Conservation (phyloP, 2,113 vertebrate genomes). For the Trichomycterus rosablanca region DNA sequence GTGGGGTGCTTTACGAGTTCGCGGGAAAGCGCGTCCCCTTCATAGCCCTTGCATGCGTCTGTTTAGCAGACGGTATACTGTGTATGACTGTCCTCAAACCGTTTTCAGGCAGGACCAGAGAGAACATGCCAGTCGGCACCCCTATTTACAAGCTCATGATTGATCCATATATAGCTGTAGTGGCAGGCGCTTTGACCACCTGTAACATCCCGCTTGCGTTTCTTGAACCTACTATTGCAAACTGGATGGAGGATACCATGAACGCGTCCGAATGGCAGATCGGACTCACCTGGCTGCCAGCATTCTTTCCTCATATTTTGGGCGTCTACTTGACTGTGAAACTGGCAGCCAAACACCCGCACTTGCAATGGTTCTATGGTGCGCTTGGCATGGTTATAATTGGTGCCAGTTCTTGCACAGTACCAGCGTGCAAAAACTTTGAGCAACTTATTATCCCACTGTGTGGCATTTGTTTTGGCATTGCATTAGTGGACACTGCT, state of each 20-base stretch:
- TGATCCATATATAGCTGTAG: constrained; percentile 92
- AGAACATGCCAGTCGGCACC: constrained; percentile 89
- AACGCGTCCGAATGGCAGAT: constrained; percentile 85
- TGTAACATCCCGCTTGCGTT: constrained; percentile 97
- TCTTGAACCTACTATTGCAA: constrained; percentile 93
- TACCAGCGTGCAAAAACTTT: constrained; percentile 90
- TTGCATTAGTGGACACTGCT: constrained; percentile 93
- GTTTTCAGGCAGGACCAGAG: constrained; percentile 73
- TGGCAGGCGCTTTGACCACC: constrained; percentile 86
- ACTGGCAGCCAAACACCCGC: constrained; percentile 82
- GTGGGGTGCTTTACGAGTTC: constrained; percentile 85
- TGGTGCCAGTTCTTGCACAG: constrained; percentile 87
- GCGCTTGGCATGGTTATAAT: constrained; percentile 92
- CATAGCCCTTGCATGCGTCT: constrained; percentile 81
- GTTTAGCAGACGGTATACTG: constrained; percentile 78
- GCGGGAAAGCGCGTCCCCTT: constrained; percentile 84
- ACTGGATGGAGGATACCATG: constrained; percentile 93
- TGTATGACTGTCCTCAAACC: constrained; percentile 82
- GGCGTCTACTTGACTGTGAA: constrained; percentile 90
- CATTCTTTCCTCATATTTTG: constrained; percentile 91
- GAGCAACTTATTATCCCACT: constrained; percentile 83
- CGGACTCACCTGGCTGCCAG: constrained; percentile 92
- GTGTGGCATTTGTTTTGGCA: constrained; percentile 95
- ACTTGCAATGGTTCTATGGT: constrained; percentile 95
- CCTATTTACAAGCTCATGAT: constrained; percentile 92